These are phyloP conservation scores for Thymelicus acteon DNA, from an alignment of 2,888 invertebrate genomes.

Conservation along the genomic window DNA sequence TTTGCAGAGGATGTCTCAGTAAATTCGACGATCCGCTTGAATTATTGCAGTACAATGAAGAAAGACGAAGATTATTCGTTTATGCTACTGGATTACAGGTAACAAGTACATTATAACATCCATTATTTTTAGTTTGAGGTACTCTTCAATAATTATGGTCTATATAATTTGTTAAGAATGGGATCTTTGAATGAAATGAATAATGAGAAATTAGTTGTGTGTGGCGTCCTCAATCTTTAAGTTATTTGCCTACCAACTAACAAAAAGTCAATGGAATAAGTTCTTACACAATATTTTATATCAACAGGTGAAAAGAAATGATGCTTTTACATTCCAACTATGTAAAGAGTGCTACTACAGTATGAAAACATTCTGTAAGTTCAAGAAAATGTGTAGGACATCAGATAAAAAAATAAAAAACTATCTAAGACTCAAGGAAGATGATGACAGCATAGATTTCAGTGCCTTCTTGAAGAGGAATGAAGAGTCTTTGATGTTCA, in stretches of 20 bases:
- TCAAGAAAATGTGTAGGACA: conserved; percentile 74
- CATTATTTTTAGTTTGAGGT: too few species aligned
- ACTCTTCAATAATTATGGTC: too few species aligned
- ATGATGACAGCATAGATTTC: conserved; percentile 62
- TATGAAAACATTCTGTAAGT: conserved; percentile 72
- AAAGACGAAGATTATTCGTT: conserved; percentile 69
- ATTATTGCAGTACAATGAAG: conserved; percentile 70
- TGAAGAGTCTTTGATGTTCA: conserved; percentile 63
- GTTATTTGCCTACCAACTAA: too few species aligned
- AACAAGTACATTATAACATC: conserved; percentile 25
- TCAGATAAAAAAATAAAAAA: conserved; percentile 71
- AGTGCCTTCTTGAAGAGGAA: conserved; percentile 62
- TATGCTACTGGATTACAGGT: conserved; percentile 78
- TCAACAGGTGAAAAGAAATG: conserved; percentile 73
- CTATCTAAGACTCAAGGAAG: conserved; percentile 62
- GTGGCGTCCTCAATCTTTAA: too few species aligned
- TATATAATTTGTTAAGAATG: background rate
- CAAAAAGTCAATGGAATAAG: too few species aligned
- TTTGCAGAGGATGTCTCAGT: conserved; percentile 75
- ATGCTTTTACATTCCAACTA: conserved; percentile 69
- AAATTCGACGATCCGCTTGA: conserved; percentile 64
- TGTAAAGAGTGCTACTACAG: conserved; percentile 72
- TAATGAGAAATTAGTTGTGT: too few species aligned
- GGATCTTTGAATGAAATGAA: background rate
- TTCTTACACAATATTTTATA: background rate